Evolutionary conservation across 1,140 invertebrate genomes (phyloP).

Genomic region (Lordiphosa collinella): DNA sequence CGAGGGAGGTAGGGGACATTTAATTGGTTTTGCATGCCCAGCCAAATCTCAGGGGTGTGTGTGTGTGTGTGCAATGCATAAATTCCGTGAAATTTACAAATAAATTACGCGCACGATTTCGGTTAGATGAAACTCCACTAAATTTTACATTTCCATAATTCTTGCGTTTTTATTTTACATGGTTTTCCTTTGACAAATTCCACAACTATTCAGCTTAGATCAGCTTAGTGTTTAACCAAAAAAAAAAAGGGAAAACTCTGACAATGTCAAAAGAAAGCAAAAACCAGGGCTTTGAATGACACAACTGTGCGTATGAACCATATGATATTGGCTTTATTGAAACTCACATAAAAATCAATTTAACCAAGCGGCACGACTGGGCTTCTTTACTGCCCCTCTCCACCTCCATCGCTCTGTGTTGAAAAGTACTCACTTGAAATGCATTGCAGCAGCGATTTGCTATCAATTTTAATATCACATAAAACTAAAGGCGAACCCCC

Average conservation of each 20-base stretch:
- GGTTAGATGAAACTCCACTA: no score
- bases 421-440: conserved; percentile 54
- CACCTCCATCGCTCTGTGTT: background rate
- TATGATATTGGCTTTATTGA: conserved; percentile 71
- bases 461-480: conserved; percentile 78
- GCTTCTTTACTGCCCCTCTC: background rate
- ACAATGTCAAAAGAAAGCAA: no score
- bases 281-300: no score
- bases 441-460: conserved; percentile 68
- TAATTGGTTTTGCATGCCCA: conserved; percentile 59
- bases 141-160: no score
- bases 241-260: no score
- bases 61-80: conserved; percentile 26
- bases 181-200: conserved; percentile 57
- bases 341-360: conserved; percentile 72
- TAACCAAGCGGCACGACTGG: conserved; percentile 32
- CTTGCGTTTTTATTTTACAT: no score
- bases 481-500: conserved; percentile 66
- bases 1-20: conserved; percentile 26
- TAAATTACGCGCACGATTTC: conserved; percentile 34
- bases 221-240: no score
- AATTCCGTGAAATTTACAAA: conserved; percentile 63
- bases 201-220: conserved; percentile 11
- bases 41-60: conserved; percentile 13
- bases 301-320: conserved; percentile 65